These are phyloP conservation scores for Asbolus verrucosus DNA, from an alignment of 1,140 invertebrate genomes.

Conservation along the genomic window DNA sequence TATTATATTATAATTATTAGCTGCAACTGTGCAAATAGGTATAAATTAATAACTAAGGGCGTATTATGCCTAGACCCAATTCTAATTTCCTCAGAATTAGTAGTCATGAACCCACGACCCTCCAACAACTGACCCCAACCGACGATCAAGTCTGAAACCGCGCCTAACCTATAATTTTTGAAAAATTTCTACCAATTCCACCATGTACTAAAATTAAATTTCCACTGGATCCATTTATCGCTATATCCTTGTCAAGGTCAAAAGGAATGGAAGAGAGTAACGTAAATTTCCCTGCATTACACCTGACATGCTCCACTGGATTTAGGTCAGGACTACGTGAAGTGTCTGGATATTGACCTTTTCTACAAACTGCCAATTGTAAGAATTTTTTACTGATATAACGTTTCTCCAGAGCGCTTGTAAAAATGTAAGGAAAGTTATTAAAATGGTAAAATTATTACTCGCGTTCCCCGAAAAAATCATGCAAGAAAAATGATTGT, in stretches of 20 bases:
- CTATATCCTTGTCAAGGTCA: slow-evolving; percentile 30
- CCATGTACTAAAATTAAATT: too few species aligned
- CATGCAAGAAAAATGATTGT: slow-evolving; percentile 2
- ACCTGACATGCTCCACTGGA: slow-evolving; percentile 39
- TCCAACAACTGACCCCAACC: too few species aligned
- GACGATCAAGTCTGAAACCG: too few species aligned
- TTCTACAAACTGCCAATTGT: slow-evolving; percentile 17
- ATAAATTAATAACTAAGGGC: background rate
- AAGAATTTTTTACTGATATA: slow-evolving; percentile 16
- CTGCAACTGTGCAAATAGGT: background rate
- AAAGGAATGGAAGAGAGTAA: slow-evolving; percentile 1
- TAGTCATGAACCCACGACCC: slow-evolving; percentile 18
- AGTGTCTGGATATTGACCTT: slow-evolving; percentile 46
- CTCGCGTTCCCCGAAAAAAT: background rate
- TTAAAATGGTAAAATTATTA: background rate
- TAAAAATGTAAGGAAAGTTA: slow-evolving; percentile 19
- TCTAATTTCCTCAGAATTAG: slow-evolving; percentile 16
- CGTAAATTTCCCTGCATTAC: slow-evolving; percentile 21
- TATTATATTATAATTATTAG: too few species aligned
- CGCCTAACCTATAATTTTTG: too few species aligned
- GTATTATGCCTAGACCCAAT: background rate
- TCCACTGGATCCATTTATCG: too few species aligned
- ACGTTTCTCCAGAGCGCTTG: slow-evolving; percentile 24
- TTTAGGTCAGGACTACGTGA: slow-evolving; percentile 39
- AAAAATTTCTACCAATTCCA: too few species aligned